Evolutionary conservation across 2,888 invertebrate species (phyloP), one percentile per base, ranked within the genome.

Genomic region (Scotopteryx bipunctaria): DNA sequence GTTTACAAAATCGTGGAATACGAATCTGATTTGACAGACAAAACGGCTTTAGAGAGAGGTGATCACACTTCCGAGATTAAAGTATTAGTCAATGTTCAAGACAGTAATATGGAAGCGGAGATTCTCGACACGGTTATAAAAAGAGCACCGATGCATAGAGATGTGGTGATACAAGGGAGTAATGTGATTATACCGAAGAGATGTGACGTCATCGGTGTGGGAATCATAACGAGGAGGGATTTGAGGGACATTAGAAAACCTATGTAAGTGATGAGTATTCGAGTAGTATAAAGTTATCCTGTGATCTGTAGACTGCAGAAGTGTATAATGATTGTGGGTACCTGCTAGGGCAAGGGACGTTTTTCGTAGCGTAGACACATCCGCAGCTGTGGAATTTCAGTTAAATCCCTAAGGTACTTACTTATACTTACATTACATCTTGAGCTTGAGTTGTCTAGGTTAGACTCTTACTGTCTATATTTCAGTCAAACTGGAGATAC

Each of bases 1-100:
- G 83, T 86, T 4, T 86, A 71, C 43, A 86, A 86, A 57, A 76
- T 88, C 33, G 75, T 85, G 2, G 86, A 88, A 56, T 87, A 88
- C 54, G 85, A 86, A 63, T 73, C 74, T 1, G 66, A 47, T n/a
- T 65, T 72, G 2, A 73, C 76, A 41, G 65, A 71, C 0, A 70
- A 67, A 45, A 36, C 41, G 33, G 48, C 64, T 33, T 57, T 64
- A 6, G 63, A 70, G 15, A 69, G 57, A 19, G 71, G 68, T 6
- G 69, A 79, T 54, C 53, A 66, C 35, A 50, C 58, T 21, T 41
- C 51, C 2, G 69, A 68, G 25, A 63, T 74, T 1, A 62, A 73
- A 49, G 60, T 78, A 1, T 71, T 72, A 35, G 69, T 78, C 1
- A 76, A 64, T 43, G 60, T 73, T 0, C 74, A 73, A 61, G 69